Evolutionary conservation across 2,888 invertebrate species (phyloP), one percentile per base, ranked within the genome.

Genomic region (Eupithecia vulgata): DNA sequence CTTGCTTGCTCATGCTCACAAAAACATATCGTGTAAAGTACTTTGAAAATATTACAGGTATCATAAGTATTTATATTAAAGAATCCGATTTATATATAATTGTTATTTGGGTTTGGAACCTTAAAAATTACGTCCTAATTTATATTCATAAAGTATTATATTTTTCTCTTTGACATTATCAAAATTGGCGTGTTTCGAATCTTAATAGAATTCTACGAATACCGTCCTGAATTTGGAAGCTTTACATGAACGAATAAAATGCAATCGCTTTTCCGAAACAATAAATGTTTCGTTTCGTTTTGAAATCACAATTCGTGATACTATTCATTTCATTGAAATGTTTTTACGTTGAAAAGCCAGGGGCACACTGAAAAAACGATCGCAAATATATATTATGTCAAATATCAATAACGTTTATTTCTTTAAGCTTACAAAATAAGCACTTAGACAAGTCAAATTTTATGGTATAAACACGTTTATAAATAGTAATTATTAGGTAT

Each of bases 1-100:
- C 80, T 82, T 77, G 57, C 57, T 25, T 25, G 13, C 25, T 57
- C 57, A 57, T 57, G 57, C 5, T 57, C 25, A 57, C 21, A 57
- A 57, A 48, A 25, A 52, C n/a, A 52, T 52, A 52, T 21, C 52
- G 25, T 25, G 8, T 25, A n/a, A 48, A 48, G 12, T 13, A 25
- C 5, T 57, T 57, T 12, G 21, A 57, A 12, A 57, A 25, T 57
- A 13, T 25, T 13, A 57, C 25, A 25, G 5, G 4, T 52, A 52
- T 12, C 12, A 3, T 25, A 25, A 5, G 25, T 25, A 57, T 5
- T 57, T 57, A 57, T 25, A 25, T 57, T 25, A 3, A 25, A 25
- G 10, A 57, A 57, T 21, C 25, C 57, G 25, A 25, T 57, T 57
- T 25, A 13, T 13, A 25, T 25, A 57, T 57, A 13, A 25, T 57